Base-by-base conservation (phyloP, 2,113 vertebrate genomes). In the Antennarius striatus region DNA sequence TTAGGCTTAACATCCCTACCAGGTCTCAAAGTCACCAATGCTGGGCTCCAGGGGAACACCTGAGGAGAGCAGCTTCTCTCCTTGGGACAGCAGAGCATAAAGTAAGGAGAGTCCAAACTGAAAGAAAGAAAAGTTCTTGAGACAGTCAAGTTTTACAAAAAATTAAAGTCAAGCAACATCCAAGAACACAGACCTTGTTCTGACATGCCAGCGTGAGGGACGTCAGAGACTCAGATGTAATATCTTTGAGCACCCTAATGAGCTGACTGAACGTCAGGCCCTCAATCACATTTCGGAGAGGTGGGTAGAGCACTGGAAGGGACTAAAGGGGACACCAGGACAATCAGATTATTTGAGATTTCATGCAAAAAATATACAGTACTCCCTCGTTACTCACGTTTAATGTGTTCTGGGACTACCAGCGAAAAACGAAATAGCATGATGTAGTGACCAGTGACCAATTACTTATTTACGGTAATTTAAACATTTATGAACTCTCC, bases 61-160 rank as follows among this genome's bases (percentile, higher is more conserved):
- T 0, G 95, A 94, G 2, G 96, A 95, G 50, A 96, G 77, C 63
- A 98, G 91, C 78, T 91, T 92, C 72, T 98, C 96, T 0, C 96
- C 96, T 0, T 94, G 96, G 80, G 96, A 98, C 57, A 99, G 91
- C 42, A 99, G 83, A 8, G 92, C 92, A 8, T 98, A 99, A n/a
- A 99, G 91, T 72, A 99, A 83, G 7, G 96, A 97, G 84, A 99
- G 93, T 17, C 96, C 96, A 81, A 99, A 98, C 97, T 99, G 80
- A 3, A 74, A 74, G n/a, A 47, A 30, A 12, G 56, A 65, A 6
- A 10, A 32, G 12, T 0, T 3, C 5, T 3, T 50, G 1, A 42
- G 2, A 10, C 42, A 43, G 42, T 43, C 8, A 43, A 12, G 5
- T 2, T 22, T 22, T 22, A 22, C 0, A 0, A 22, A 15, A 52